These are phyloP conservation scores for Geotrypetes seraphini DNA, from an alignment of 2,797 vertebrate species.

Conservation along the genomic window DNA sequence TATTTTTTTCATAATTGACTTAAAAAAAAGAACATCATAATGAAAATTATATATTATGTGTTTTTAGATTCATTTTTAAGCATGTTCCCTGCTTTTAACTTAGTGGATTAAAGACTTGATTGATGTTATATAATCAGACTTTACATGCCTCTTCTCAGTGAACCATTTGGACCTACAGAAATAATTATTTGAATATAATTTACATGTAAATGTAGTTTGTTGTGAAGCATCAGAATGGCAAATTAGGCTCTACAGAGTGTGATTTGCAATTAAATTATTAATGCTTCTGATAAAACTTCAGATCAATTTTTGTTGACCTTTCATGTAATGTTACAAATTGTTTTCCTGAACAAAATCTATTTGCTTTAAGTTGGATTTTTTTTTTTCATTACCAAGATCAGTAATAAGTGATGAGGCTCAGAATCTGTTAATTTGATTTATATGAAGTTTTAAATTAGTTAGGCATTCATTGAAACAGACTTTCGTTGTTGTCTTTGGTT, in stretches of 20 bases:
- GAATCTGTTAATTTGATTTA: slow-evolving; percentile 18
- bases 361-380: slow-evolving; percentile 37
- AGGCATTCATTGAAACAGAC: too few relatives aligned
- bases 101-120: slow-evolving; percentile 10
- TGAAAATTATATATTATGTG: slow-evolving; percentile 1
- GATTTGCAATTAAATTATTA: slow-evolving; percentile 83
- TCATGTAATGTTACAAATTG: slow-evolving; percentile 38
- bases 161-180: slow-evolving; percentile 52
- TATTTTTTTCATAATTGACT: too few relatives aligned
- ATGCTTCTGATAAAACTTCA: slow-evolving; percentile 69
- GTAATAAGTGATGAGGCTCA: slow-evolving; percentile 22
- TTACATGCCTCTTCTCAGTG: slow-evolving; percentile 27
- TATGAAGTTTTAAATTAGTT: slow-evolving; percentile 25
- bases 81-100: too few relatives aligned
- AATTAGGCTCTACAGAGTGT: slow-evolving; percentile 74
- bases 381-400: slow-evolving; percentile 19
- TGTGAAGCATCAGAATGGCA: slow-evolving; percentile 51
- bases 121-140: slow-evolving; percentile 27
- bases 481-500: slow-evolving; percentile 3
- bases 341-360: slow-evolving; percentile 36
- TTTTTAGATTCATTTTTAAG: too few relatives aligned
- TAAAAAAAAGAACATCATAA: too few relatives aligned
- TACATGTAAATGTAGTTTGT: slow-evolving; percentile 84
- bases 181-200: slow-evolving; percentile 76
- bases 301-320: slow-evolving; percentile 76